Evolutionary conservation across 1,140 invertebrate species (phyloP), one percentile per base, ranked within the genome.

Genomic region (Plutomurus gul): DNA sequence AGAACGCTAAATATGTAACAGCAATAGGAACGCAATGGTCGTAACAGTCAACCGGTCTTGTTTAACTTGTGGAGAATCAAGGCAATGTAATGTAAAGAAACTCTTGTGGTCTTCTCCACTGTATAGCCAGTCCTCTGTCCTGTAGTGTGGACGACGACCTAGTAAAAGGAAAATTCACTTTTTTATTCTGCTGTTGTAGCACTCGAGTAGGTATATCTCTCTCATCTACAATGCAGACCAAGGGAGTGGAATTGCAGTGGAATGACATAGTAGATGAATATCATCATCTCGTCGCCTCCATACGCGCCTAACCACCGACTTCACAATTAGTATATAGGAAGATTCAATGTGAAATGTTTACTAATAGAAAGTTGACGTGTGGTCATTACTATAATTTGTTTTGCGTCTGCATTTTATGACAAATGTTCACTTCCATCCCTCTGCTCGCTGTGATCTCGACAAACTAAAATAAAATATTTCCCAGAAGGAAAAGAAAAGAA

Each of bases 371-470:
- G 56, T 65, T 65, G 27, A 65, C 27, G 30, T 36, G 56, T 65
- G 56, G 56, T 65, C 56, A 65, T 65, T 65, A 65, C 36, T 65
- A 33, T 65, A 65, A 65, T 65, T 65, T 65, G 56, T 65, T 65
- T 33, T 65, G 22, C 18, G 16, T 65, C 27, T n/a, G 3, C 39
- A 13, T 13, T 43, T 10, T 43, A 43, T 65, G 56, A 65, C 56
- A 65, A 65, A 65, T 65, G 13, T 65, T 65, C 27, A 25, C 51
- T n/a, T 60, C 51, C 27, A 25, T 22, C 36, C 56, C 56, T 30
- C n/a, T 43, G 10, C 39, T 43, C n/a, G 11, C 36, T 33, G 27
- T 51, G 47, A 51, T 51, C 47, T 51, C 47, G 20, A 51, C 18
- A 51, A 11, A 4, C 20, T 22, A 65, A 65, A 33, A 65, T 65